Evolutionary conservation across 2,888 invertebrate genomes (phyloP), one percentile per base, ranked within the genome.

Genomic region (Vesta saturnalis): DNA sequence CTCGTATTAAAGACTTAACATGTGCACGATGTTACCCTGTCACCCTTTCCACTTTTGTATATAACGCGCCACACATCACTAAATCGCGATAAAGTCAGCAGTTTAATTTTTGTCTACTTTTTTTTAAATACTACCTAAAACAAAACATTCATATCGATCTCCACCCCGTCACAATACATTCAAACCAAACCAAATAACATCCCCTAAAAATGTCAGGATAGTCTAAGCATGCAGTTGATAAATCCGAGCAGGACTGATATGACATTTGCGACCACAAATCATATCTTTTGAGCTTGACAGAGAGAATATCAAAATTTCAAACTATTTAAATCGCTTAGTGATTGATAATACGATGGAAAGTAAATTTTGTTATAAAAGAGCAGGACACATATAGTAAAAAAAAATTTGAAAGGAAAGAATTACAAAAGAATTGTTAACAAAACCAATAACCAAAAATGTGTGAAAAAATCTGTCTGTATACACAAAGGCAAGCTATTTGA

Each of bases 241-340:
- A 79, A 79, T 77, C 78, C 78, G 78, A 76, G 73, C 75, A 72
- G 68, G 71, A 70, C 72, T 70, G 74, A 74, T 69, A 71, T 69
- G 78, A 77, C 78, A 78, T 78, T 78, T 77, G 74, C 74, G 77
- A 79, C 81, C 81, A 81, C 81, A 81, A 81, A 81, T 81, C 81
- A 81, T 81, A 80, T 77, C 77, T 77, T 77, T n/a, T 77, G 77
- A 72, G 74, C 72, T 75, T 76, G 79, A 79, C 79, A 78, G 76
- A 68, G 72, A 72, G 74, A 75, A 77, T 79, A 78, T 78, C 78
- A 78, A 79, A 77, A 74, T 74, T 74, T 73, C 73, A 73, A 70
- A 62, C 70, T 39, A 39, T 39, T 39, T n/a, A 39, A 39, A 39
- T 39, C 8, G 39, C 39, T 23, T 23, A n/a, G 8, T 39, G 12